These are phyloP conservation scores for Nasonia vitripennis DNA, from an alignment of 1,140 invertebrate species.

Conservation along the genomic window DNA sequence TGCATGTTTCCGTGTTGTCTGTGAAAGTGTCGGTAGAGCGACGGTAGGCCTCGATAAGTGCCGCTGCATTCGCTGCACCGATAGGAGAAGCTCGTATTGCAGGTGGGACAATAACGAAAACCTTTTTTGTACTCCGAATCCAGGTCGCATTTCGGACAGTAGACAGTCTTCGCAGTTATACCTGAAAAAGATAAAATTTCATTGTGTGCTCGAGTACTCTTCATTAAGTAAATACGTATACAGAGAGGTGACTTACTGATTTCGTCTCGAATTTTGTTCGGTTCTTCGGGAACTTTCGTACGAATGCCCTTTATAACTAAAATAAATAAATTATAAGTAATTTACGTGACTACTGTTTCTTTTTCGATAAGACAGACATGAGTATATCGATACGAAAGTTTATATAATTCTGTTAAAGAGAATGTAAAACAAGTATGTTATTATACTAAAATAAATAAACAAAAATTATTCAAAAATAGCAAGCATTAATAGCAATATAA, in stretches of 20 bases:
- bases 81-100: neutral
- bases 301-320: neutral
- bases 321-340: no score
- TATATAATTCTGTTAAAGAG: no score
- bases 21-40: conserved; percentile 6
- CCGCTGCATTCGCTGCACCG: neutral
- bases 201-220: neutral
- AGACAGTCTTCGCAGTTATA: neutral
- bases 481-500: no score
- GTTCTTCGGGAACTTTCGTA: neutral
- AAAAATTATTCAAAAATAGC: no score
- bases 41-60: neutral
- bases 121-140: neutral
- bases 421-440: no score
- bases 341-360: no score
- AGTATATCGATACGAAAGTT: no score
- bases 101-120: neutral
- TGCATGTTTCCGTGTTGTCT: neutral
- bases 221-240: neutral
- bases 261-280: neutral
- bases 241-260: neutral
- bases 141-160: conserved; percentile 1
- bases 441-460: no score
- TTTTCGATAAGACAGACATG: no score
- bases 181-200: neutral